Conservation (phyloP, 2,797 vertebrate species). For the Anolis apletophallus region DNA sequence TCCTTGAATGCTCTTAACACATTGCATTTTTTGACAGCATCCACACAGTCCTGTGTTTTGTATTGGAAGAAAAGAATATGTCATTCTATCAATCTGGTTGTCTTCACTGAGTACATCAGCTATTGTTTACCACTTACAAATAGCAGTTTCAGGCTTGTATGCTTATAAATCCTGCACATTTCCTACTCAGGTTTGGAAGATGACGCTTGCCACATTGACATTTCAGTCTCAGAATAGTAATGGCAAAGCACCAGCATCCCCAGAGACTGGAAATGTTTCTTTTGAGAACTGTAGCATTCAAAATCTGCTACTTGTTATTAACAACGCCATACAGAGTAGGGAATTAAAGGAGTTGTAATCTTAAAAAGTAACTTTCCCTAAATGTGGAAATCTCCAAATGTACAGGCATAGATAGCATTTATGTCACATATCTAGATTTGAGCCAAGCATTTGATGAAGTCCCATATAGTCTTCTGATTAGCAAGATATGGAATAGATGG, state of each 20-base stretch:
- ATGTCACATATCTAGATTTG: not conserved
- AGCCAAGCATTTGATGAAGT: too few relatives aligned
- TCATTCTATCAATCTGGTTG: not conserved
- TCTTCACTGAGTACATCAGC: not conserved
- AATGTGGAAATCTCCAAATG: not conserved
- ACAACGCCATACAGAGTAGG: too few relatives aligned
- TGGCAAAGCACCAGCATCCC: not conserved
- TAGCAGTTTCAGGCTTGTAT: not conserved
- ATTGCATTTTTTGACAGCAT: constrained; percentile 24
- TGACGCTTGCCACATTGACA: not conserved
- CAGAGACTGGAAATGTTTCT: too few relatives aligned
- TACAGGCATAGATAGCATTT: not conserved
- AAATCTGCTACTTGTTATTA: too few relatives aligned
- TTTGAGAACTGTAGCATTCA: too few relatives aligned
- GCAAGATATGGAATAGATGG: too few relatives aligned
- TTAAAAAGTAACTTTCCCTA: not conserved
- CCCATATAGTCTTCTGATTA: too few relatives aligned
- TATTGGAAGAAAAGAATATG: constrained; percentile 24
- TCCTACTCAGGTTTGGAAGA: not conserved
- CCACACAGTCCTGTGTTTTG: constrained; percentile 21
- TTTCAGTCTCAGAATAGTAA: not conserved
- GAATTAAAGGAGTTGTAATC: too few relatives aligned
- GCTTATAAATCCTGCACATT: not conserved
- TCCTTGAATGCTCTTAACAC: not conserved
- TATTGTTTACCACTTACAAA: not conserved